Base-by-base conservation (phyloP, 2,888 invertebrate species). In the Octonoba sinensis region DNA sequence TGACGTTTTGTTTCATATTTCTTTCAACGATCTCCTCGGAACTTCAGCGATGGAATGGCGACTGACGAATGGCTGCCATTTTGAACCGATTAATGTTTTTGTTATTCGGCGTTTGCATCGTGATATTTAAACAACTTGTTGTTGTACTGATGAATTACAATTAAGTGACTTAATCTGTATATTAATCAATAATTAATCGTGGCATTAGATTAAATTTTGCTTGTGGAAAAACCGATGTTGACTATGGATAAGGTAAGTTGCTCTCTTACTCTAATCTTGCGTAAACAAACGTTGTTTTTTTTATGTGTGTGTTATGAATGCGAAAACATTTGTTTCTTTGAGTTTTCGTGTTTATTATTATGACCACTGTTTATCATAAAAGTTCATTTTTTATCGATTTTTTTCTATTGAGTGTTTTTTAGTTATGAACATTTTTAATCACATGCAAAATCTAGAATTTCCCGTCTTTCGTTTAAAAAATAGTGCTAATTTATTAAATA, bases 221-320 rank as follows among this genome's bases (percentile, higher is more conserved):
- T 56, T 56, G 22, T 56, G 22, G 3, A 11, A 56, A 56, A 56
- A 18, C 13, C n/a, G 20, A 56, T 56, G 1, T 67, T 24, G 36
- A 56, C 56, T 18, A 81, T 81, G 79, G 73, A 81, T 69, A 69
- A 81, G 79, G 79, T 81, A 69, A 73, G 79, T 62, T 18, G 13
- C 4, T 59, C 8, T 16, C 46, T 51, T 64, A 46, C 46, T 27
- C 46, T 27, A 22, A 11, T 44, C 11, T 16, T 46, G 46, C 11
- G 16, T 59, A 81, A 81, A 81, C 79, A 81, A 62, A 20, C 20
- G n/a, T 15, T 46, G n/a, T n/a, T 70, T 59, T 56, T 27, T 49
- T 22, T 18, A 11, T 49, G 1, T 54, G 8, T 67, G n/a, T 67
- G 3, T n/a, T 8, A 27, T 46, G n/a, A 44, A 64, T 64, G 16